Conservation (phyloP, 2,797 vertebrate species). For the Numenius phaeopus region DNA sequence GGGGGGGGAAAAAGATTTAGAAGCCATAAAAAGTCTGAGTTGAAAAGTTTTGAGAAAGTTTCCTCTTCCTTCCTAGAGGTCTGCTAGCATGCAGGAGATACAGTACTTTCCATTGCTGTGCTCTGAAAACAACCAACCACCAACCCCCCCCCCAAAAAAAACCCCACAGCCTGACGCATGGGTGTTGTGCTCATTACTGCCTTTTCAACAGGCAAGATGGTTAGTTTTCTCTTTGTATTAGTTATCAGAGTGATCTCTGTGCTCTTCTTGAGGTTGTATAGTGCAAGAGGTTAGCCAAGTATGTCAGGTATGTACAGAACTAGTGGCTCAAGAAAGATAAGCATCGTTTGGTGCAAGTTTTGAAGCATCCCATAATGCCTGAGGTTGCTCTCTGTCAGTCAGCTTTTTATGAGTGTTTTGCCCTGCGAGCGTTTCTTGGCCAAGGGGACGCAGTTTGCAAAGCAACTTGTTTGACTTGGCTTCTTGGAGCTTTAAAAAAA, state of each 20-base stretch:
- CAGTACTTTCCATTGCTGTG: neutral
- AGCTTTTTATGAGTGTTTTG: neutral
- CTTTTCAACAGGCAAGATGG: neutral
- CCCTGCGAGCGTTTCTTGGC: neutral
- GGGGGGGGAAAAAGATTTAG: neutral
- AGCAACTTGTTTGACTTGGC: neutral
- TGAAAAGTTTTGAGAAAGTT: neutral
- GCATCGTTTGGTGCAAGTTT: neutral
- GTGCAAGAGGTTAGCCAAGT: neutral
- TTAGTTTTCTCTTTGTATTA: neutral
- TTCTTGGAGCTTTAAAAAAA: neutral
- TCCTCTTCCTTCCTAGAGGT: neutral
- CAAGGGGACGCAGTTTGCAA: neutral
- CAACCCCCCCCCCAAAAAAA: accelerated
- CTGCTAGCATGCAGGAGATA: neutral
- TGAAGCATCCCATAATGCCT: neutral
- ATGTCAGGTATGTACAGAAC: neutral
- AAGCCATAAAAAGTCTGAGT: neutral
- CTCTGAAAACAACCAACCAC: neutral
- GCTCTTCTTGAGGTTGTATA: neutral
- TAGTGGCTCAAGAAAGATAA: neutral
- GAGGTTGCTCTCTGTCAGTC: neutral
- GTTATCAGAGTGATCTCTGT: neutral
- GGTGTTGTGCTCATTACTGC: neutral
- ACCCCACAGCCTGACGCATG: neutral